Evolutionary conservation across 2,113 vertebrate genomes (phyloP).

Genomic region (Elephantulus edwardii): DNA sequence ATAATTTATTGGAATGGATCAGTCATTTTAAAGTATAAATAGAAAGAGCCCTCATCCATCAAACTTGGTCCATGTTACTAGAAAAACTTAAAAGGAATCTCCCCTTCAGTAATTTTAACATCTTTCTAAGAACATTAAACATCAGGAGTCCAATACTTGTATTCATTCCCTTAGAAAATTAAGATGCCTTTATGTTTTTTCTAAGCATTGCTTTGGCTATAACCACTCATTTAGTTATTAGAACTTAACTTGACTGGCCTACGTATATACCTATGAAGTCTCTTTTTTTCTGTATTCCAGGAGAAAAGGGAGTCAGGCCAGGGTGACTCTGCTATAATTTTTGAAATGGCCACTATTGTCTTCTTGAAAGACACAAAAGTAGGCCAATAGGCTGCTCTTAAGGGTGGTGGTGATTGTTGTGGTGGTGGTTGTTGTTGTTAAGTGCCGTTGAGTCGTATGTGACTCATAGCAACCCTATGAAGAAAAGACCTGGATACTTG

Average conservation of each 20-base stretch:
- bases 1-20: neutral
- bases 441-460: too few species aligned
- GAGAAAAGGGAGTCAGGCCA: neutral
- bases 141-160: neutral
- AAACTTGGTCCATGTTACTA: neutral
- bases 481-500: too few species aligned
- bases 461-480: too few species aligned
- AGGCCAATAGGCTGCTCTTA: neutral
- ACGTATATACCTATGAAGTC: neutral
- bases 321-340: neutral
- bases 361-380: neutral
- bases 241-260: neutral
- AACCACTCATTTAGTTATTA: constrained; percentile 1
- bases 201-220: constrained; percentile 1
- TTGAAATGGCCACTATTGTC: neutral
- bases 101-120: neutral
- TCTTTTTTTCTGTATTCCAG: neutral
- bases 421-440: too few species aligned
- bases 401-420: too few species aligned
- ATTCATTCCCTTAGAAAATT: neutral
- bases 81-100: neutral
- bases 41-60: neutral
- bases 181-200: neutral
- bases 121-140: neutral
- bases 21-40: constrained; percentile 6